These are phyloP conservation scores for Siphlonurus alternatus DNA, from an alignment of 2,888 invertebrate species.

Conservation along the genomic window DNA sequence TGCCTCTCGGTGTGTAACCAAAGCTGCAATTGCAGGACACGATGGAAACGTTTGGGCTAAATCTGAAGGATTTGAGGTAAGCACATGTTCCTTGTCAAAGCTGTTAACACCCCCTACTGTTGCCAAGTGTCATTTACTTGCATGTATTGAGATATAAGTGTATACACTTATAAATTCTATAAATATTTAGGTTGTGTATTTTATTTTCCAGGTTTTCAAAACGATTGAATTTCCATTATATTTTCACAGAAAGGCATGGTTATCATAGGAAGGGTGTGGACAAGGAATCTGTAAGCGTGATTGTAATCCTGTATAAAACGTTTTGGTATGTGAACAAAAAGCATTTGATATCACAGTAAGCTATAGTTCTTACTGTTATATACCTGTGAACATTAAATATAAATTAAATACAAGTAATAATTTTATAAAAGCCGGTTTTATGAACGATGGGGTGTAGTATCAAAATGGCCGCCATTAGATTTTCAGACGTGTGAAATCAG, in stretches of 20 bases:
- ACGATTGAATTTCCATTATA: no score
- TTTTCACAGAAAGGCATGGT: neutral
- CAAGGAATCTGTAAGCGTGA: neutral
- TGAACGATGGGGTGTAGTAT: neutral
- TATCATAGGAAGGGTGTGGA: neutral
- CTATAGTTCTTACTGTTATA: no score
- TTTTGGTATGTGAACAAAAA: no score
- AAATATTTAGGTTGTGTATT: no score
- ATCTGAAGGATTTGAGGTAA: constrained; percentile 85
- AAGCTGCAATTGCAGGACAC: constrained; percentile 89
- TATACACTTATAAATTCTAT: no score
- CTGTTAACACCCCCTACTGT: neutral
- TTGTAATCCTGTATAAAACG: neutral
- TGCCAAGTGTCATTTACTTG: neutral
- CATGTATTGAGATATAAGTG: neutral
- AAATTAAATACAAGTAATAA: neutral
- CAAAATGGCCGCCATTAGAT: neutral
- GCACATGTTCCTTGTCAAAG: constrained; percentile 25
- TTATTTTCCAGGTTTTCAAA: no score
- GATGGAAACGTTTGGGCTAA: constrained; percentile 92
- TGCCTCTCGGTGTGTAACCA: constrained; percentile 86
- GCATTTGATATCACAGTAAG: no score
- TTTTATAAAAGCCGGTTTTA: neutral
- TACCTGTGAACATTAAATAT: no score
- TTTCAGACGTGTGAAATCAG: neutral